A percentile compares a stretch with the other conserved stretches of the same genome.
Evolutionary conservation across 2,797 vertebrate genomes (phyloP).

Genomic region (Siniperca undulata): DNA sequence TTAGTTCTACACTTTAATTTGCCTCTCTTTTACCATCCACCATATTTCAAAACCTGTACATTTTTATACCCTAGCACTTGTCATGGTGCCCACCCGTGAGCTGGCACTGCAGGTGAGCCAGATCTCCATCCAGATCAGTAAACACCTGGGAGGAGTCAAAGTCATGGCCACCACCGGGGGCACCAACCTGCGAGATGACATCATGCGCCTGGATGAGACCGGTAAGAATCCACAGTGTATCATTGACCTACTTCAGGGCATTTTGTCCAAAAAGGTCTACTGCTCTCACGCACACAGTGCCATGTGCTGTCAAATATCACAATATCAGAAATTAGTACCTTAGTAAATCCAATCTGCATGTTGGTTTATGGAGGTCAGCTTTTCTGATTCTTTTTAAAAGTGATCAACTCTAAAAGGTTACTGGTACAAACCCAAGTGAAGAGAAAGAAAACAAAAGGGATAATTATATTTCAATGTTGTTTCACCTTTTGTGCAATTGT

Average conservation of each 20-base stretch:
- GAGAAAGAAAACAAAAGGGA: not conserved
- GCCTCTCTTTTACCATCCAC: not conserved
- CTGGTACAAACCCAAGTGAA: not conserved
- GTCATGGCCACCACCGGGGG: conserved; percentile 90
- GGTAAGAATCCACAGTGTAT: conserved; percentile 66
- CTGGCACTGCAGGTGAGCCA: conserved; percentile 89
- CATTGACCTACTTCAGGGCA: not conserved
- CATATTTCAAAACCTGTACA: not conserved
- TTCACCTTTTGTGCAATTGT: not conserved
- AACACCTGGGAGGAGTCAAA: conserved; percentile 88
- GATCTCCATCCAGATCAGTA: conserved; percentile 89
- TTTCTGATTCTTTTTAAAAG: not conserved
- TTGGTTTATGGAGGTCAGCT: not conserved
- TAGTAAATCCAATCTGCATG: not conserved
- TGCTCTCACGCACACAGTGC: too few species aligned
- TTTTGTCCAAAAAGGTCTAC: not conserved
- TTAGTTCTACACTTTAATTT: not conserved
- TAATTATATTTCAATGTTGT: not conserved
- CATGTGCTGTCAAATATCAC: not conserved
- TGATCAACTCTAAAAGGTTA: not conserved
- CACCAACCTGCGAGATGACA: conserved; percentile 89
- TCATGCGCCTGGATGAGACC: conserved; percentile 87
- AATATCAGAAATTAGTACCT: not conserved
- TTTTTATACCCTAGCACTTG: conserved; percentile 75
- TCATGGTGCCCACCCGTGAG: conserved; percentile 88